These are phyloP conservation scores for Trichacis sp. DNA, from an alignment of 2,888 invertebrate genomes.

Conservation along the genomic window DNA sequence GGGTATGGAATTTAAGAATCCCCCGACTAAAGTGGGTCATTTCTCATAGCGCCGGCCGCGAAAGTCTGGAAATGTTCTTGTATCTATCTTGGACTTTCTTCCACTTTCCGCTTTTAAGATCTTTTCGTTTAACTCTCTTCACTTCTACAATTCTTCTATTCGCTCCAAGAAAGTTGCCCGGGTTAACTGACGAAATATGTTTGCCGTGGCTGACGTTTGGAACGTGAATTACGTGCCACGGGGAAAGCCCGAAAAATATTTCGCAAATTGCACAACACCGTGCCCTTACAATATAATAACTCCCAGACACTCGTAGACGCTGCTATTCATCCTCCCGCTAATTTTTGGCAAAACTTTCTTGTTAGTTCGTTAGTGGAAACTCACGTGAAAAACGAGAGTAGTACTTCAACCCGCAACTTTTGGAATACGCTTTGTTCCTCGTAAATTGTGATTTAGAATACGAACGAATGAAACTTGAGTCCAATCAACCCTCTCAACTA, in stretches of 20 bases:
- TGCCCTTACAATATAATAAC: neutral
- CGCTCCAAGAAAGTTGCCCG: slow-evolving; percentile 32
- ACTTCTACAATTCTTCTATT: slow-evolving; percentile 33
- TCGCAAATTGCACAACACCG: slow-evolving; percentile 1
- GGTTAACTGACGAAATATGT: slow-evolving; percentile 42
- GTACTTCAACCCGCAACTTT: neutral
- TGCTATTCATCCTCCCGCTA: neutral
- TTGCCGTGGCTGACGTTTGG: slow-evolving; percentile 25
- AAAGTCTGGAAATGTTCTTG: slow-evolving; percentile 40
- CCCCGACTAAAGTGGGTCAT: slow-evolving; percentile 40
- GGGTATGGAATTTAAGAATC: slow-evolving; percentile 43
- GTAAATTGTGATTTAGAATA: neutral
- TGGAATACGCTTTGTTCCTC: neutral
- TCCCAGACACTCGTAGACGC: neutral
- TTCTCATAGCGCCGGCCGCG: slow-evolving; percentile 37
- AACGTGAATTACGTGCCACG: slow-evolving; percentile 22
- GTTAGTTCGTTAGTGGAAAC: neutral
- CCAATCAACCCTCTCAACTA: no score
- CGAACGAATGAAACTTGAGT: no score
- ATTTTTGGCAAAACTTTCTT: neutral
- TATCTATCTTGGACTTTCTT: slow-evolving; percentile 43
- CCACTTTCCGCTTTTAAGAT: slow-evolving; percentile 38
- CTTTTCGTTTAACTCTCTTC: slow-evolving; percentile 40
- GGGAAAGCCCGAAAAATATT: slow-evolving; percentile 16
- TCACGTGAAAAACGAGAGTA: no score